Evolutionary conservation across 1,140 invertebrate genomes (phyloP), one percentile per base, ranked within the genome.

Genomic region (Drosophila pectinifera): DNA sequence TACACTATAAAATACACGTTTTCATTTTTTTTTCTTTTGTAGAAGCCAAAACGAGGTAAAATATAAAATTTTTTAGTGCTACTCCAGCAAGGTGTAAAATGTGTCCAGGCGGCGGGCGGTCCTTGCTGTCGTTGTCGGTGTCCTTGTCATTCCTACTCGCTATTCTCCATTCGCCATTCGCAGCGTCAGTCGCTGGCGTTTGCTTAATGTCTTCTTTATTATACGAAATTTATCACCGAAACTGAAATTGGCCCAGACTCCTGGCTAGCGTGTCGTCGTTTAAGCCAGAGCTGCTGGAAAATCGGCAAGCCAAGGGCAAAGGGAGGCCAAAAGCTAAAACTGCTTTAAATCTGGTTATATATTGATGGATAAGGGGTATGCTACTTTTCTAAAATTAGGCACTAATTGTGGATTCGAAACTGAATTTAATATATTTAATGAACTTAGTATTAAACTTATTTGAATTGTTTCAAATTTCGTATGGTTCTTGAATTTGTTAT

Each of bases 151-250:
- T 64, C 51, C 58, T 72, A 57, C 55, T 69, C 41, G 36, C 64
- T 46, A 42, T 68, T 68, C 59, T 18, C 64, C 59, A 38, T 70
- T 63, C 51, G n/a, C 57, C 56, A 59, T 59, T 59, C 57, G 28
- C 57, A 49, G 45, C 45, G 31, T 36, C 53, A 43, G 61, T 46
- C 53, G 69, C 80, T 58, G 55, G 79, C 83, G 83, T 83, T 86
- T 83, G 83, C 84, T 84, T 88, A 88, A 88, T 89, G 84, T 84
- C 84, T 88, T 88, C 83, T 88, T 88, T 88, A 89, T 88, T 89
- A 89, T 89, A 84, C 57, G 76, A 73, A 89, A 89, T 88, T 89
- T 86, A 86, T 86, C 83, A 86, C 83, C 83, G 79, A 88, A 86
- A 83, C 79, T 79, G 83, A 79, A 88, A 88, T 86, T 88, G 78